A percentile compares a stretch with the other conserved stretches of the same genome.
These are phyloP conservation scores for Corythaixoides concolor DNA, from an alignment of 2,113 vertebrate genomes.

Conservation along the genomic window DNA sequence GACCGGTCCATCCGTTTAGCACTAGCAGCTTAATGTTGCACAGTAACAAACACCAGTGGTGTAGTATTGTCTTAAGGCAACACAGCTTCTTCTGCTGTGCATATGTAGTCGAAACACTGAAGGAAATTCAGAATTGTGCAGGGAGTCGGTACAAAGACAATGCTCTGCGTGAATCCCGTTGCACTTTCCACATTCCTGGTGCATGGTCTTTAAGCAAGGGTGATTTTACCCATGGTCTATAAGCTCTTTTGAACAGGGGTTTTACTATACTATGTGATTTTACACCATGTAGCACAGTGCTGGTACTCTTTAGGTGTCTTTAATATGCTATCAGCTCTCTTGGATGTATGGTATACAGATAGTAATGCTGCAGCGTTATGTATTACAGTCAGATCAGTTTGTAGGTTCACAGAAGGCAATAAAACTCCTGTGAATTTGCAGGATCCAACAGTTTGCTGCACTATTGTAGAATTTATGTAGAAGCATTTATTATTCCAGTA, in stretches of 20 bases:
- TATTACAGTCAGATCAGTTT: background rate
- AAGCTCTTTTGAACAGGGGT: background rate
- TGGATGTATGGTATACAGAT: background rate
- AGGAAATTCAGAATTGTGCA: background rate
- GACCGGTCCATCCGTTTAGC: background rate
- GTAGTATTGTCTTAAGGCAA: background rate
- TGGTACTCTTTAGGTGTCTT: background rate
- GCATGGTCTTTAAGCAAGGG: background rate
- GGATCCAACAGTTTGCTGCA: background rate
- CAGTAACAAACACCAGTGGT: background rate
- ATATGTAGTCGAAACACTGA: background rate
- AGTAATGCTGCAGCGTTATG: fast-evolving
- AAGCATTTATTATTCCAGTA: background rate
- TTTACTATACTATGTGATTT: background rate
- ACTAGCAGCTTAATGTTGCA: background rate
- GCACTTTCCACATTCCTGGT: background rate
- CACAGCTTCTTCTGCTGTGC: background rate
- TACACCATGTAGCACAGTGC: background rate
- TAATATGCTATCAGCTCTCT: background rate
- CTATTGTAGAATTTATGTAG: background rate
- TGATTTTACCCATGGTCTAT: background rate
- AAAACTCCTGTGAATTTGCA: background rate
- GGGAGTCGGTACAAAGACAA: background rate
- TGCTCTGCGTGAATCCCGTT: fast-evolving
- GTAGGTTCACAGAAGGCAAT: background rate